phyloP scores from a whole-genome alignment of 30 jellyfish, hydroid and myxozoan genomes.

The Hydractinia echinata region DNA sequence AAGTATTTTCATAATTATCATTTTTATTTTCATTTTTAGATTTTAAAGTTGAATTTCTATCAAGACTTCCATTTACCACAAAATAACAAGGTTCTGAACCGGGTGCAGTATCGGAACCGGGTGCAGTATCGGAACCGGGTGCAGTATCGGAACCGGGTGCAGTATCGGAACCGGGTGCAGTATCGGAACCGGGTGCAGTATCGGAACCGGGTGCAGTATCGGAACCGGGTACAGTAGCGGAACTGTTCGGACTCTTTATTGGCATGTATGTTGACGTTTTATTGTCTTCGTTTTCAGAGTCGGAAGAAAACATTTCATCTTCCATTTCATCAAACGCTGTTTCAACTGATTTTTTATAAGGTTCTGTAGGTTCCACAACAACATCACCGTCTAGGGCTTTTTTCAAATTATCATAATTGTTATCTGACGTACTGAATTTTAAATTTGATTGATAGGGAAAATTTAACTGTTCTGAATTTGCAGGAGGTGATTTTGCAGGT shows the following conservation, averaged over 20 bases:
- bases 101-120: too few species aligned
- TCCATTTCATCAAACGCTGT: slow-evolving; percentile 57
- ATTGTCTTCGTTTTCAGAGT: slow-evolving; percentile 21
- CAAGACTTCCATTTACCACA: background rate
- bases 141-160: too few species aligned
- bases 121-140: background rate
- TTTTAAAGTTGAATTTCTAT: background rate
- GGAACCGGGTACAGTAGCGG: too few species aligned
- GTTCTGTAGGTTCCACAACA: background rate
- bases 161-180: too few species aligned
- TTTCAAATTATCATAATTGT: too few species aligned
- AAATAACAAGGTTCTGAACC: background rate
- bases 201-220: too few species aligned
- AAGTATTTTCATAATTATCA: background rate
- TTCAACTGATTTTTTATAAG: slow-evolving; percentile 33
- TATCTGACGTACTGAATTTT: too few species aligned
- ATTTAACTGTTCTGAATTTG: background rate
- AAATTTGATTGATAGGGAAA: too few species aligned
- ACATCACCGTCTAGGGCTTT: background rate
- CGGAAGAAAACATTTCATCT: slow-evolving; percentile 54
- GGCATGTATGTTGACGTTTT: background rate
- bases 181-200: too few species aligned
- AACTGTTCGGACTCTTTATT: background rate
- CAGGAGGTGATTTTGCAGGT: background rate
- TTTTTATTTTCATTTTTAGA: background rate